Base-by-base conservation (phyloP, 1,140 invertebrate species). In the Zaprionus nigranus region DNA sequence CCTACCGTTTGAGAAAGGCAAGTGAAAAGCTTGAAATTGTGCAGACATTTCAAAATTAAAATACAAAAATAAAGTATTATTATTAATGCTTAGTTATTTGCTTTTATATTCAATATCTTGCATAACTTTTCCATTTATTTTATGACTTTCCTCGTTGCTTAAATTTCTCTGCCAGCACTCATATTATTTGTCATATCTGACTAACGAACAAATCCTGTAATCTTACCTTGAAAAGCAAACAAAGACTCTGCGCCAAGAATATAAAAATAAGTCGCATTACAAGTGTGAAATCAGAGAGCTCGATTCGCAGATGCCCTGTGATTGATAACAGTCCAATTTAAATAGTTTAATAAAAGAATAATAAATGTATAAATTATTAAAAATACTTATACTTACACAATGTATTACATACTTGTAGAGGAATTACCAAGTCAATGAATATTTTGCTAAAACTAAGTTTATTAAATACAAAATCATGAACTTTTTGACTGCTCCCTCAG, bases 191-290 rank as follows among this genome's bases (percentile, higher is more conserved):
- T 61, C 34, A 26, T 28, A 53, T 53, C 66, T 65, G 49, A 68
- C 65, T 60, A 43, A 68, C 43, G 15, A 3, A 15, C 53, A 72
- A 72, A 72, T 72, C 40, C 69, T 34, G 11, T 72, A 65, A 72
- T 43, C 69, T 49, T 3, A 38, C n/a, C 57, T 38, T 61, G 26
- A 61, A 69, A 30, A 43, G 34, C 49, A 34, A 43, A 68, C 46
- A 53, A 24, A 60, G 12, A 26, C 40, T 46, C 40, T 24, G 6
- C 62, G 15, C 26, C 20, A n/a, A 40, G 36, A 30, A 2, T 22
- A 46, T 13, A 67, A 22, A 58, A 24, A 51, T 12, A 51, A 51
- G 12, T 20, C 20, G 11, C 46, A 0, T 46, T 24, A 13, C 1
- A 43, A 60, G 15, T 43, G 15, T 17, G 13, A 22, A 5, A 11